A percentile compares a stretch with the other conserved stretches of the same genome.
phyloP scores from a whole-genome alignment of 2,113 vertebrate genomes.

The Prinia subflava region DNA sequence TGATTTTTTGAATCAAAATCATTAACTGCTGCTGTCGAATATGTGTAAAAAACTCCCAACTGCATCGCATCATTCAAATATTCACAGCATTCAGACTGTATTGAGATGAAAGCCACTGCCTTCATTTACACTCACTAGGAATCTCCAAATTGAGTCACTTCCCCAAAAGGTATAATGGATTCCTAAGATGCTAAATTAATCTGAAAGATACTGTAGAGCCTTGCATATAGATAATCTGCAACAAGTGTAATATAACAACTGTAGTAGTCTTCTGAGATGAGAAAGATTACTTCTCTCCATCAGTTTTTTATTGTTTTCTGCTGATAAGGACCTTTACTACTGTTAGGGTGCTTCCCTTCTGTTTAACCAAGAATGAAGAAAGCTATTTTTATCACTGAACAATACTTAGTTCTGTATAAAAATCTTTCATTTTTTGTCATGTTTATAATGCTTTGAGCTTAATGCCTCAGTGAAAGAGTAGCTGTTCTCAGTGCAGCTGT shows the following conservation, averaged over 20 bases:
- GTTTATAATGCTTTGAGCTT: slow-evolving; percentile 41
- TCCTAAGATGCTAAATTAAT: slow-evolving; percentile 56
- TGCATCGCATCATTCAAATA: slow-evolving; percentile 13
- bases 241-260: slow-evolving; percentile 30
- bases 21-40: background rate
- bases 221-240: slow-evolving; percentile 46
- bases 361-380: slow-evolving; percentile 55
- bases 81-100: background rate
- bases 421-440: slow-evolving; percentile 32
- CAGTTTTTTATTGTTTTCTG: slow-evolving; percentile 59
- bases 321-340: slow-evolving; percentile 56
- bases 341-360: slow-evolving; percentile 49
- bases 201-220: slow-evolving; percentile 32
- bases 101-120: slow-evolving; percentile 3
- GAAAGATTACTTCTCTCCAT: slow-evolving; percentile 45
- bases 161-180: slow-evolving; percentile 40
- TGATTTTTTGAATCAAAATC: background rate
- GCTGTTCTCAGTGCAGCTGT: background rate
- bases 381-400: slow-evolving; percentile 51
- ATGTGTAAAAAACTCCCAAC: slow-evolving; percentile 15
- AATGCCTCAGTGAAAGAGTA: background rate
- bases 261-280: slow-evolving; percentile 34
- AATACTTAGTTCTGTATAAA: slow-evolving; percentile 48
- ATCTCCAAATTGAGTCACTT: slow-evolving; percentile 44
- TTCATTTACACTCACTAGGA: slow-evolving; percentile 40